Base-by-base conservation (phyloP, 1,140 invertebrate genomes). In the Probaryconus sp. region DNA sequence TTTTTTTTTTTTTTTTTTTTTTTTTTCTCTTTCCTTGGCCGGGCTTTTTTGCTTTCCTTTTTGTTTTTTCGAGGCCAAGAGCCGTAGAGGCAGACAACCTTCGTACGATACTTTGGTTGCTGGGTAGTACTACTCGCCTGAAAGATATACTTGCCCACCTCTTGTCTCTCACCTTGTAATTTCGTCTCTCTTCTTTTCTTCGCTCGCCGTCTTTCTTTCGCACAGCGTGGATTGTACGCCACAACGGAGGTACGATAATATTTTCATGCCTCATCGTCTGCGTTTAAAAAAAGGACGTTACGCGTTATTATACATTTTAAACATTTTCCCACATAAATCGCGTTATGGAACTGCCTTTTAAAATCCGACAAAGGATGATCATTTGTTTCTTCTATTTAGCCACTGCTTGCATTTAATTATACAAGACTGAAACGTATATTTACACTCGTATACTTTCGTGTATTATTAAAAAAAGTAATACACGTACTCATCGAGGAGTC, bases 11-110 rank as follows among this genome's bases (percentile, higher is more conserved):
- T 70, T 35, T 31, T 30, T 63, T 17, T 45, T 50, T 37, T 16
- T 50, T 45, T 42, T 40, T 70, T 40, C 47, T 61, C 28, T 30
- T 47, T 48, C 18, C 48, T 21, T 63, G 56, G 68, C 60, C 30
- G 58, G 74, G n/a, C 50, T 72, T 70, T 56, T 65, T 55, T 67
- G 64, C 65, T 70, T 43, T 28, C 45, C 55, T 67, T 65, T 74
- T 71, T 21, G 72, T 35, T 67, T 69, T 75, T 75, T 74, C 80
- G 82, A 84, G 83, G 83, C 77, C 83, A 77, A 82, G 77, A 78
- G 78, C 71, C 79, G 79, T 72, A 70, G 68, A 76, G 71, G 79
- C 82, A 84, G 83, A 84, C 84, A 86, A 83, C 84, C 83, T 86
- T 85, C 82, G 80, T 71, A 69, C 75, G 68, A 77, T 79, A 68